These are phyloP conservation scores for Donacobius atricapilla DNA, from an alignment of 2,113 vertebrate genomes.

Conservation along the genomic window DNA sequence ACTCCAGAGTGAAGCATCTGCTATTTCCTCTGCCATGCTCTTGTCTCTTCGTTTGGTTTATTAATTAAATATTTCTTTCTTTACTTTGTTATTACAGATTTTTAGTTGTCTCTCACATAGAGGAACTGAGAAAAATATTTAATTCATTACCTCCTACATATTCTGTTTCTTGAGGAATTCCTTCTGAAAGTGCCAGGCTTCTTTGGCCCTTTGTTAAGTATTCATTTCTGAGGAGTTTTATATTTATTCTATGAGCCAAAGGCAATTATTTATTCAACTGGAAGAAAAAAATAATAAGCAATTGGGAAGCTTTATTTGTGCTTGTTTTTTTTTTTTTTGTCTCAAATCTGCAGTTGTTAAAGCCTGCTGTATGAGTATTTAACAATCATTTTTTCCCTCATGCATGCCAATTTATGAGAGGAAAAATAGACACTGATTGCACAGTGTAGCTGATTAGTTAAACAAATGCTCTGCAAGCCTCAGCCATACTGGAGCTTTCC, in stretches of 20 bases:
- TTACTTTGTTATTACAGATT: not conserved
- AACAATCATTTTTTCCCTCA: slow-evolving; percentile 4
- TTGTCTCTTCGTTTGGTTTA: not conserved
- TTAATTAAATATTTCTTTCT: slow-evolving; percentile 64
- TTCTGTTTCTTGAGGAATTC: slow-evolving; percentile 45
- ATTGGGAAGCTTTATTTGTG: not conserved
- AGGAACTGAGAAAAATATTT: slow-evolving; percentile 48
- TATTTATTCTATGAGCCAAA: not conserved
- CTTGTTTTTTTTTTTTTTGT: not conserved
- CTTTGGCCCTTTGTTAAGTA: not conserved
- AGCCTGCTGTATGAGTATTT: slow-evolving; percentile 27
- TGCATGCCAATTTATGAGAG: slow-evolving; percentile 3
- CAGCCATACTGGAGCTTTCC: not conserved
- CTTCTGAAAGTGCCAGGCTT: not conserved
- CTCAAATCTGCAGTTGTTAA: slow-evolving; percentile 14
- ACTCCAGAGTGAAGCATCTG: not conserved
- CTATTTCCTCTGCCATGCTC: not conserved
- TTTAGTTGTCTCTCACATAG: slow-evolving; percentile 36
- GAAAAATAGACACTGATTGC: slow-evolving; percentile 61
- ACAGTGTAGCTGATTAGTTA: not conserved
- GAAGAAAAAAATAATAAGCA: not conserved
- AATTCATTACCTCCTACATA: slow-evolving; percentile 32
- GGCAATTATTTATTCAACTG: slow-evolving; percentile 33
- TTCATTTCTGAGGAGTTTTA: not conserved
- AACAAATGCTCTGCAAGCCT: not conserved